These are phyloP conservation scores for Hippotragus niger DNA, from an alignment of 2,113 vertebrate species.

Conservation along the genomic window DNA sequence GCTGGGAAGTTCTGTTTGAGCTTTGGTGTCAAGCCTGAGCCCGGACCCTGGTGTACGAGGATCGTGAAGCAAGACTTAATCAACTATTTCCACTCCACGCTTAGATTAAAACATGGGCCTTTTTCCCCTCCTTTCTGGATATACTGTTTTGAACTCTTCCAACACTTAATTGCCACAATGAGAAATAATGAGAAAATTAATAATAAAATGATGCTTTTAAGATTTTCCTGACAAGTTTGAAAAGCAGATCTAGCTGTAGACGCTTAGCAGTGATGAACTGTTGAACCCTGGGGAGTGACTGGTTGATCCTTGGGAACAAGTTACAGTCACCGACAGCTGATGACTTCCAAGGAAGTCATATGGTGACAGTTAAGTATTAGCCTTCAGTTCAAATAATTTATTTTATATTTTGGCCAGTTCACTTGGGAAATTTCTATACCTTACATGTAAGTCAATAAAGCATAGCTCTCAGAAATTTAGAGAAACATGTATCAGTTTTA, in stretches of 20 bases:
- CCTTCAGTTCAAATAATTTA: not conserved
- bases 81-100: not conserved
- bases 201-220: not conserved
- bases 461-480: not conserved
- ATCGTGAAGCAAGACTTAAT: not conserved
- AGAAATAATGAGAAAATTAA: constrained; percentile 19
- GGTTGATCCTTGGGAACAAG: not conserved
- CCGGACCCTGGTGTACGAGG: not conserved
- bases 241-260: not conserved
- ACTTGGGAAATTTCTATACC: constrained; percentile 4
- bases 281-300: not conserved
- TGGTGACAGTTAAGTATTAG: not conserved
- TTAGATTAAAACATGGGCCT: not conserved
- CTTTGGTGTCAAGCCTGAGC: not conserved
- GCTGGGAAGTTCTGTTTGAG: not conserved
- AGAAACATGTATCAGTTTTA: not conserved
- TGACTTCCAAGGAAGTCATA: not conserved
- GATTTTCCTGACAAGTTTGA: constrained; percentile 20
- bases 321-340: not conserved
- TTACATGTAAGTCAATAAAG: not conserved
- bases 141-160: not conserved
- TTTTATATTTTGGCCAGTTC: not conserved
- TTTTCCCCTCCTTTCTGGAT: not conserved
- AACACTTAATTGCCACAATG: not conserved
- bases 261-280: not conserved